These are phyloP conservation scores for Drosophila auraria DNA, from an alignment of 1,140 invertebrate genomes.

Conservation along the genomic window DNA sequence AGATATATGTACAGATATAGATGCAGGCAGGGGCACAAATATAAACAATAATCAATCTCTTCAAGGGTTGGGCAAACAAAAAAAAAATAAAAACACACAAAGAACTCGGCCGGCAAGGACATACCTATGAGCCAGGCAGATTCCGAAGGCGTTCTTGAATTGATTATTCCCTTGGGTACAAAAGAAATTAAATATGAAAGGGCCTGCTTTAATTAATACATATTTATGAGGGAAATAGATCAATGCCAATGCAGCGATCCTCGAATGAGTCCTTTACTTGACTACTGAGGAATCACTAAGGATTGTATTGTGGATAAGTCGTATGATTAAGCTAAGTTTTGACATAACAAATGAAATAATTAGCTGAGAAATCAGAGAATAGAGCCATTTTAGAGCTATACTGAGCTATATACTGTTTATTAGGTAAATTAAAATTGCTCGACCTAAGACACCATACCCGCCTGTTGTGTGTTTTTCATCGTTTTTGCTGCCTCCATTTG, in stretches of 20 bases:
- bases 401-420: background rate
- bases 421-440: too few relatives aligned
- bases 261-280: constrained; percentile 7
- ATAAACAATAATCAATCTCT: constrained; percentile 83
- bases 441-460: constrained; percentile 4
- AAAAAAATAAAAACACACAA: constrained; percentile 65
- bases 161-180: constrained; percentile 67
- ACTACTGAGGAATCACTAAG: background rate
- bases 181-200: constrained; percentile 38
- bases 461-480: constrained; percentile 12
- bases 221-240: constrained; percentile 77
- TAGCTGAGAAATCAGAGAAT: background rate
- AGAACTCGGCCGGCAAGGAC: constrained; percentile 57
- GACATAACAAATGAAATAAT: background rate
- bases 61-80: constrained; percentile 77
- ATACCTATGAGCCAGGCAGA: constrained; percentile 50
- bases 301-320: background rate
- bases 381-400: too few relatives aligned
- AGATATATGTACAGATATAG: constrained; percentile 36
- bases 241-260: constrained; percentile 35
- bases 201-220: constrained; percentile 67
- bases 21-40: constrained; percentile 61
- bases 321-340: background rate
- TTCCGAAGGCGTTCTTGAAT: constrained; percentile 75
- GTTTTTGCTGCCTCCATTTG: constrained; percentile 9